Evolutionary conservation across 2,113 vertebrate species (phyloP).

Genomic region (Syngnathus scovelli): DNA sequence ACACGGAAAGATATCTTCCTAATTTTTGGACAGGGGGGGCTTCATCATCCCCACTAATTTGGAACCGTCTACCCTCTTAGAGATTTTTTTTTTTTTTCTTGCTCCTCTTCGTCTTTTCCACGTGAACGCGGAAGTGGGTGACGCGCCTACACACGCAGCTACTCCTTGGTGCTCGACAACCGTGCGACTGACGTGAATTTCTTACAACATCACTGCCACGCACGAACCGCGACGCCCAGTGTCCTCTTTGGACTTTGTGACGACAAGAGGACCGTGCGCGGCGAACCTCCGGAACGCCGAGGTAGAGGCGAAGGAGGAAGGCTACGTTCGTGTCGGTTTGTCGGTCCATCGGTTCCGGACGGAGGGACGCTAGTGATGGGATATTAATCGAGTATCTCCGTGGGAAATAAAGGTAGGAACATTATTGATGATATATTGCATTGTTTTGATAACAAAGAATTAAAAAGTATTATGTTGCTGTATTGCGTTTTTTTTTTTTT

Average conservation of each 20-base stretch:
- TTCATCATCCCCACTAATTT: background rate
- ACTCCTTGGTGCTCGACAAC: conserved; percentile 30
- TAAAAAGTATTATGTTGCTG: background rate
- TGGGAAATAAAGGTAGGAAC: background rate
- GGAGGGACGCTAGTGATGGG: background rate
- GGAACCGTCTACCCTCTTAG: background rate
- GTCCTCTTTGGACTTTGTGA: conserved; percentile 1
- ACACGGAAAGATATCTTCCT: too few species aligned
- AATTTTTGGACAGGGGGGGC: too few species aligned
- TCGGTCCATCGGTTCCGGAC: conserved; percentile 1
- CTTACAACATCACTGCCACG: background rate
- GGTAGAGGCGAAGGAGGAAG: background rate
- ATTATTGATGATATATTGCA: background rate
- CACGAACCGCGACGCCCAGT: conserved; percentile 41
- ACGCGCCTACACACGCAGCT: conserved; percentile 56
- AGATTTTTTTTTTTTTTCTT: background rate
- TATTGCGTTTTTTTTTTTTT: background rate
- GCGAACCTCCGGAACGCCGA: background rate
- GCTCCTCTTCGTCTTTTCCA: conserved; percentile 10
- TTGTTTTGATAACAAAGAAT: background rate
- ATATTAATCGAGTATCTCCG: background rate
- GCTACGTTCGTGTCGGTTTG: background rate
- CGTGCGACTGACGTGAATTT: background rate
- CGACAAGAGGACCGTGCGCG: background rate
- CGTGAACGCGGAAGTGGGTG: conserved; percentile 70